phyloP scores from a whole-genome alignment of 2,888 invertebrate genomes.

The Ommatoiulus sabulosus region DNA sequence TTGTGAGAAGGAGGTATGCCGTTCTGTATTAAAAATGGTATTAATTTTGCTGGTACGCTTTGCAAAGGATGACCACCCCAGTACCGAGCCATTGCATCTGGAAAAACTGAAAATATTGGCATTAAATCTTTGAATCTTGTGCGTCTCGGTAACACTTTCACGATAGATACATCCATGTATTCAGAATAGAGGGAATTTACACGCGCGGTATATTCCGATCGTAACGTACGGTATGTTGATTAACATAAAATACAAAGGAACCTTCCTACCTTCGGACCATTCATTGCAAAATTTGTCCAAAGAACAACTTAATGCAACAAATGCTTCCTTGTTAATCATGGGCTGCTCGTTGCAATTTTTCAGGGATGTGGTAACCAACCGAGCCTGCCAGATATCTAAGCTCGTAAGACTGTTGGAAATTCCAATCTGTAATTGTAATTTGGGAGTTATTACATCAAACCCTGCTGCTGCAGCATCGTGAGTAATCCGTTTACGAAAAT shows the following conservation, averaged over 20 bases:
- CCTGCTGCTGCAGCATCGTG: neutral
- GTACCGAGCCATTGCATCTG: constrained; percentile 34
- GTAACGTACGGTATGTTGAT: no score
- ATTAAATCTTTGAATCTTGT: neutral
- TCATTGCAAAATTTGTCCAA: constrained; percentile 47
- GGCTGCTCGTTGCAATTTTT: neutral
- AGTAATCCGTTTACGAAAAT: neutral
- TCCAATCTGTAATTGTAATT: neutral
- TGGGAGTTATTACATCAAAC: neutral
- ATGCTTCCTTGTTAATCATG: constrained; percentile 50
- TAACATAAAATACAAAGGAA: neutral
- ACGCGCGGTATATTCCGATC: no score
- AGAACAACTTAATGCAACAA: constrained; percentile 45
- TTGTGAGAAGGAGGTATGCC: constrained; percentile 47
- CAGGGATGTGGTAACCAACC: constrained; percentile 21
- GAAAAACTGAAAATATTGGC: constrained; percentile 7
- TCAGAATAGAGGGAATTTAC: no score
- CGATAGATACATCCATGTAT: no score
- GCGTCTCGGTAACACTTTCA: no score
- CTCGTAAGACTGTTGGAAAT: neutral
- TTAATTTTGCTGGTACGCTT: neutral
- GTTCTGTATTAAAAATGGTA: constrained; percentile 45
- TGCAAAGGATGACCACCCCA: neutral
- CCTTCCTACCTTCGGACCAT: constrained; percentile 44
- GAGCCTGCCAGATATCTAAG: constrained; percentile 52